Evolutionary conservation across 1,140 invertebrate genomes (phyloP).

Genomic region (Vanessa atalanta): DNA sequence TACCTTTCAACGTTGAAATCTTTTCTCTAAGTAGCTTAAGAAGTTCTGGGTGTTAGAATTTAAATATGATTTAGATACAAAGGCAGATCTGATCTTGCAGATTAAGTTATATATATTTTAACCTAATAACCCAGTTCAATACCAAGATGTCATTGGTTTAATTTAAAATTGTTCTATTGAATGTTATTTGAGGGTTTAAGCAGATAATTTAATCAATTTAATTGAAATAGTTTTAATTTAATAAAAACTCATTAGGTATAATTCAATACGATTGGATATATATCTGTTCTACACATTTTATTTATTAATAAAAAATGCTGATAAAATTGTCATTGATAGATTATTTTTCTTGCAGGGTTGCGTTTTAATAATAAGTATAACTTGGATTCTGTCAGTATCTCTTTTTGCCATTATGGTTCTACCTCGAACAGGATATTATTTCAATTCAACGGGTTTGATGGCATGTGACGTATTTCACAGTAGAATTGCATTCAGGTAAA

Average conservation of each 20-base stretch:
- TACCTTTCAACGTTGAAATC: constrained; percentile 40
- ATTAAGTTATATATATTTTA: constrained; percentile 1
- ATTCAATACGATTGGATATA: too few relatives aligned
- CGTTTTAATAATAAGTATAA: constrained; percentile 89
- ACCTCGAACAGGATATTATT: constrained; percentile 90
- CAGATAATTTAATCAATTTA: too few relatives aligned
- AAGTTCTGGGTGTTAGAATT: constrained; percentile 42
- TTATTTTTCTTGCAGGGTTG: constrained; percentile 83
- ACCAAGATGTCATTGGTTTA: too few relatives aligned
- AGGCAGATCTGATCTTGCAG: constrained; percentile 24
- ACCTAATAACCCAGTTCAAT: too few relatives aligned
- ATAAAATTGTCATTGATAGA: background rate
- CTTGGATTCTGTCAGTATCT: constrained; percentile 90
- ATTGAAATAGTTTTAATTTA: too few relatives aligned
- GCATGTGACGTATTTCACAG: constrained; percentile 93
- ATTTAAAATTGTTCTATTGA: too few relatives aligned
- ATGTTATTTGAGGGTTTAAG: too few relatives aligned
- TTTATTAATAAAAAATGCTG: too few relatives aligned
- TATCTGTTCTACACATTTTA: too few relatives aligned
- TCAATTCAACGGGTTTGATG: constrained; percentile 90
- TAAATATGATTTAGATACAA: constrained; percentile 48
- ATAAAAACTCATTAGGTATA: too few relatives aligned
- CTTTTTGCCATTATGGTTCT: constrained; percentile 90
- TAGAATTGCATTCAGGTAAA: constrained; percentile 85
- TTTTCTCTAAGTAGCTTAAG: constrained; percentile 51